Conservation (phyloP, 37 sponge, comb jelly and placozoan genomes). For the Halichondria panicea region DNA sequence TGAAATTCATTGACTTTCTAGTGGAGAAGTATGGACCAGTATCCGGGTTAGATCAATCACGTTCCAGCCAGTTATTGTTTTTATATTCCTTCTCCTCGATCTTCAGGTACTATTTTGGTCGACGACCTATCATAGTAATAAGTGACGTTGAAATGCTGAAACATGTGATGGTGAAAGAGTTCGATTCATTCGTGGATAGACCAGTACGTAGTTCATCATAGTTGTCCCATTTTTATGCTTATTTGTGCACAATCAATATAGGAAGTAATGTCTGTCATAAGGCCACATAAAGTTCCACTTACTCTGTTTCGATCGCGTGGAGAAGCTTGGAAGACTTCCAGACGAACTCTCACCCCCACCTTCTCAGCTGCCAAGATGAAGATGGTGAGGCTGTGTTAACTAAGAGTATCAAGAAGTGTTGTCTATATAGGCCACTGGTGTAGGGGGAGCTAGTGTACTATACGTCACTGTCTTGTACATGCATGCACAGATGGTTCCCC, state of each 20-base stretch:
- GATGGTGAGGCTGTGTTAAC: no score
- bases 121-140: slow-evolving; percentile 16
- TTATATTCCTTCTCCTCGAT: background rate
- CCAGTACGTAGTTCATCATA: slow-evolving; percentile 6
- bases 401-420: no score
- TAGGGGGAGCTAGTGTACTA: background rate
- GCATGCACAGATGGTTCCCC: slow-evolving; percentile 60
- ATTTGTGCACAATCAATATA: background rate
- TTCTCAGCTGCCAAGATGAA: slow-evolving; percentile 68
- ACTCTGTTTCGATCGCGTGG: slow-evolving; percentile 48
- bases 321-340: slow-evolving; percentile 45
- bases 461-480: background rate
- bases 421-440: no score
- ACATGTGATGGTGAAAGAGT: slow-evolving; percentile 55
- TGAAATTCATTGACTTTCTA: background rate
- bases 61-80: background rate
- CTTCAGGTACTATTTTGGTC: slow-evolving; percentile 52
- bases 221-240: background rate
- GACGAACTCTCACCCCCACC: slow-evolving; percentile 60
- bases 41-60: slow-evolving; percentile 19
- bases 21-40: slow-evolving; percentile 34
- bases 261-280: background rate
- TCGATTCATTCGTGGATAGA: slow-evolving; percentile 46
- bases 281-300: background rate
- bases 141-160: slow-evolving; percentile 64